Conservation (phyloP, 64 coral and sea anemone species). For the Montipora efflorescens region DNA sequence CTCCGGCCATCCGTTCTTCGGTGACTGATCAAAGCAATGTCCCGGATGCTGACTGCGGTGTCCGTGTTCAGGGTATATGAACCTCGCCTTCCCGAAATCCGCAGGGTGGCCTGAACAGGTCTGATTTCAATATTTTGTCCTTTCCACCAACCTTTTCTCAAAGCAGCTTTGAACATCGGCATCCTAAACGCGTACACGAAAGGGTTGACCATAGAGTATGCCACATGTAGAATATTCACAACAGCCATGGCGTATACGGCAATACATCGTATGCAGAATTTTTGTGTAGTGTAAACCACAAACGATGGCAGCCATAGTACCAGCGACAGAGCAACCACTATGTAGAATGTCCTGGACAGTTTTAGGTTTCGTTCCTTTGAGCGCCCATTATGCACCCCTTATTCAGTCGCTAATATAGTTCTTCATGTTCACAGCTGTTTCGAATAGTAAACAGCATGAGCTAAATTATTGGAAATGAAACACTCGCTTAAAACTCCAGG, state of each 20-base stretch:
- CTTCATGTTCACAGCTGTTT: no score
- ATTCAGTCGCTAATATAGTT: no score
- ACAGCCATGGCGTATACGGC: not conserved
- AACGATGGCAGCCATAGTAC: not conserved
- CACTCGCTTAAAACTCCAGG: no score
- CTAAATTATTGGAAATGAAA: no score
- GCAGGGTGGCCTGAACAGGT: no score
- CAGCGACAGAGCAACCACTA: not conserved
- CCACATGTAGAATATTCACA: not conserved
- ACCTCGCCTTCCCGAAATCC: no score
- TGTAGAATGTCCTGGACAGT: not conserved
- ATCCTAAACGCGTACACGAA: not conserved
- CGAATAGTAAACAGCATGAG: no score
- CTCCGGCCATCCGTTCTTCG: no score
- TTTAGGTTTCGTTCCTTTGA: not conserved
- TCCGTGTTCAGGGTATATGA: not conserved
- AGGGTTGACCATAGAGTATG: constrained; percentile 4
- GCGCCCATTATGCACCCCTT: no score
- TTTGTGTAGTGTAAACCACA: not conserved
- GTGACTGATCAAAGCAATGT: no score
- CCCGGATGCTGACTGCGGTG: no score
- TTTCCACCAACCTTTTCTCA: not conserved
- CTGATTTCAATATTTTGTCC: no score
- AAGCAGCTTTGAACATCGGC: not conserved
- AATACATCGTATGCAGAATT: not conserved